Conservation (phyloP, 2,797 vertebrate species). For the Oryzias sinensis region DNA sequence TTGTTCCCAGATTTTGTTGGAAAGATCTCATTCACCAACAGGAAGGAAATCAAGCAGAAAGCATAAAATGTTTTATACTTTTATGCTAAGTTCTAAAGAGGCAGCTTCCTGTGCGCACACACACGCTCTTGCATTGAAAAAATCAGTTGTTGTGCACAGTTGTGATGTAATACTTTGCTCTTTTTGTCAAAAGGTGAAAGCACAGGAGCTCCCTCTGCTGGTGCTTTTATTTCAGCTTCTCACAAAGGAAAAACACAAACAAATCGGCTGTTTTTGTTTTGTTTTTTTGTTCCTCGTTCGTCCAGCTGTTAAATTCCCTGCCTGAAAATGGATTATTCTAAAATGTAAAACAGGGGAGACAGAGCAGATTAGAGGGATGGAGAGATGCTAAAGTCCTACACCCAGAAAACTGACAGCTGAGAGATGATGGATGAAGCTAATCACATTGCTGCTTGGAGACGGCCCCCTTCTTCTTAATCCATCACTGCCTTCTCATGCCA, state of each 20-base stretch:
- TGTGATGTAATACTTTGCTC: constrained; percentile 46
- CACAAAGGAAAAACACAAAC: too few relatives aligned
- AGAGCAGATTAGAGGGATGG: not conserved
- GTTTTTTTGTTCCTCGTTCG: too few relatives aligned
- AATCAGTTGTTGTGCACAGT: constrained; percentile 24
- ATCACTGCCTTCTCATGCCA: not conserved
- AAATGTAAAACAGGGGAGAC: not conserved
- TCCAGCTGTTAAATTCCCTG: too few relatives aligned
- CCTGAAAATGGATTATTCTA: too few relatives aligned
- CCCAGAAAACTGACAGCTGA: constrained; percentile 7
- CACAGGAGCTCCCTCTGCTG: constrained; percentile 62
- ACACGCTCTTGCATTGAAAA: constrained; percentile 20
- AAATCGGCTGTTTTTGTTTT: not conserved
- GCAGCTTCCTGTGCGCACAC: constrained; percentile 10
- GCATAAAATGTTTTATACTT: too few relatives aligned
- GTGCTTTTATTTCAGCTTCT: constrained; percentile 5
- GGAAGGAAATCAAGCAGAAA: too few relatives aligned
- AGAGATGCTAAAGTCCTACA: not conserved
- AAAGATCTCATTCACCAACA: not conserved
- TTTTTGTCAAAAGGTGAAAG: constrained; percentile 27
- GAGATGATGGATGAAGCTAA: constrained; percentile 35
- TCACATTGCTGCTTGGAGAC: constrained; percentile 43
- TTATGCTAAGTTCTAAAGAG: not conserved
- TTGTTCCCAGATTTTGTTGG: not conserved
- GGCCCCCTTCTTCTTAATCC: not conserved